Conservation (phyloP, 2,888 invertebrate genomes). For the Eristalis pertinax region DNA sequence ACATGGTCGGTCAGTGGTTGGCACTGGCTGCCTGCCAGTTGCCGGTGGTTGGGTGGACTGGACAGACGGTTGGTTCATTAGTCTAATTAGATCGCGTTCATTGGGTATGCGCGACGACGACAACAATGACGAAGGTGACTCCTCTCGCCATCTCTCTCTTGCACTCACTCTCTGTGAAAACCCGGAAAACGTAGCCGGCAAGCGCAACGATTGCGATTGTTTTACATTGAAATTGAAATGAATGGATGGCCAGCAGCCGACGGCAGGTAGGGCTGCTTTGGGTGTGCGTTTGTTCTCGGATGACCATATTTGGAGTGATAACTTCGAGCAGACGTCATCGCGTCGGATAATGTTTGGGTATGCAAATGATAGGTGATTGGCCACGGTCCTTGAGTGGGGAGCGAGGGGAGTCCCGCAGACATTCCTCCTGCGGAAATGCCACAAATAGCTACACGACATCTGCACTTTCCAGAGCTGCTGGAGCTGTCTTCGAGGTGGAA, state of each 20-base stretch:
- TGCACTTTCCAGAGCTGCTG: no score
- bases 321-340: slow-evolving; percentile 3
- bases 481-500: no score
- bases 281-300: not conserved
- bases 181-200: slow-evolving; percentile 20
- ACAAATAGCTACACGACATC: no score
- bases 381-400: not conserved
- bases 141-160: not conserved
- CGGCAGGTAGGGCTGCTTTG: slow-evolving; percentile 29
- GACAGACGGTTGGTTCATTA: slow-evolving; percentile 72
- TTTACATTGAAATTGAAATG: slow-evolving; percentile 59
- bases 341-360: not conserved
- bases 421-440: no score
- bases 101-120: slow-evolving; percentile 51
- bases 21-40: slow-evolving; percentile 30
- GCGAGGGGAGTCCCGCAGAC: no score
- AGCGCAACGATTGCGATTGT: slow-evolving; percentile 32
- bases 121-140: not conserved
- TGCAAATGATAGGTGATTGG: not conserved
- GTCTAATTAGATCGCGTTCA: slow-evolving; percentile 73
- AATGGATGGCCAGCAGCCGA: slow-evolving; percentile 36
- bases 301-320: slow-evolving; percentile 12
- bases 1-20: slow-evolving; percentile 53
- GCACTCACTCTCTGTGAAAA: slow-evolving; percentile 9
- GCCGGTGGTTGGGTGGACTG: slow-evolving; percentile 56